Percentiles rank a stretch among this genome's conserved stretches.
Evolutionary conservation across 2,888 invertebrate species (phyloP).

Genomic region (Parascotia fuliginaria): DNA sequence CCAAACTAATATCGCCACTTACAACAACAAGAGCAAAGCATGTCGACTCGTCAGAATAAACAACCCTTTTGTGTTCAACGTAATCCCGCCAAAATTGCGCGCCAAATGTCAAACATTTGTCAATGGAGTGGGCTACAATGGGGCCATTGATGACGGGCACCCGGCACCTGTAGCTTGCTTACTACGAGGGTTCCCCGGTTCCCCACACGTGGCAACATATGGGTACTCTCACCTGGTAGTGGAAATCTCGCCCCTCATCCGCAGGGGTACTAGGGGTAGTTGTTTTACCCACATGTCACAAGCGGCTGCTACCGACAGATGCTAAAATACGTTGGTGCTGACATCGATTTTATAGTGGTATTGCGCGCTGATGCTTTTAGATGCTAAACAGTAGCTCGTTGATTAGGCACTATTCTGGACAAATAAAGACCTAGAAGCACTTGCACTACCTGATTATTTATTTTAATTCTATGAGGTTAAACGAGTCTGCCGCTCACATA

Average conservation of each 20-base stretch:
- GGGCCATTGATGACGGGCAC: slow-evolving; percentile 62
- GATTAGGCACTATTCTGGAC: too few relatives aligned
- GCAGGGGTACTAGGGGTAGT: slow-evolving; percentile 68
- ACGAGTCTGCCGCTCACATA: too few relatives aligned
- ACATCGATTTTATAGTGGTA: slow-evolving; percentile 73
- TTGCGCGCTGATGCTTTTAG: too few relatives aligned
- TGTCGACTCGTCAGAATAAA: slow-evolving; percentile 55
- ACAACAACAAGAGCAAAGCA: slow-evolving; percentile 32
- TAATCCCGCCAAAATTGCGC: slow-evolving; percentile 73
- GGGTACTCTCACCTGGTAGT: slow-evolving; percentile 79
- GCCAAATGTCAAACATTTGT: slow-evolving; percentile 75
- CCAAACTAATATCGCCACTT: slow-evolving; percentile 30
- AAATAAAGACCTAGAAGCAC: too few relatives aligned
- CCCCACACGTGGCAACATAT: slow-evolving; percentile 70
- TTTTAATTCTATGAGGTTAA: too few relatives aligned
- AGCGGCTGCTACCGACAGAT: slow-evolving; percentile 83
- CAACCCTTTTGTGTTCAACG: slow-evolving; percentile 60
- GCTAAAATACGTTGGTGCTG: slow-evolving; percentile 82
- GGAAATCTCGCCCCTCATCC: slow-evolving; percentile 76
- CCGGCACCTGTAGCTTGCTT: slow-evolving; percentile 69
- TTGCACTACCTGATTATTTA: too few relatives aligned
- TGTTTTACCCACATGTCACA: slow-evolving; percentile 75
- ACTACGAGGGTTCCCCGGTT: slow-evolving; percentile 69
- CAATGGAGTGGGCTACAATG: slow-evolving; percentile 76
- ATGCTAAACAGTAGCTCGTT: too few relatives aligned